These are phyloP conservation scores for Naja naja DNA, from an alignment of 2,113 vertebrate genomes.

Conservation along the genomic window DNA sequence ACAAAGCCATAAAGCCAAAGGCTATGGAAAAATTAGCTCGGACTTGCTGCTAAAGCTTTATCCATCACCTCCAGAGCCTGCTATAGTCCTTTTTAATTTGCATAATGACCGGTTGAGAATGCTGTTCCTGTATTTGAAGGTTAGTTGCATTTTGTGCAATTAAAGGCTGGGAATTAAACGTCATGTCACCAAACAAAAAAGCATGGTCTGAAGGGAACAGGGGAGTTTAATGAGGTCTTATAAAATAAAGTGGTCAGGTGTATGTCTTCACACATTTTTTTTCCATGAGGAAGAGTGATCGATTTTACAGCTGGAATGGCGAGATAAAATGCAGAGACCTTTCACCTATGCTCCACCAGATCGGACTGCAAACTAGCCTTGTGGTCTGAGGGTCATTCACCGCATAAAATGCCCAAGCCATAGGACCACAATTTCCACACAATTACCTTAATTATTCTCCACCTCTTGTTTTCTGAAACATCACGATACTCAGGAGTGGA, in stretches of 20 bases:
- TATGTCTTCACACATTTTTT: background rate
- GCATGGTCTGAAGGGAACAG: background rate
- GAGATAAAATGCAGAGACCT: background rate
- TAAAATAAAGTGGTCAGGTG: background rate
- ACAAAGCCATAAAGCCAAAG: constrained; percentile 54
- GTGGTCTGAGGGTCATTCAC: background rate
- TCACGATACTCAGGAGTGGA: background rate
- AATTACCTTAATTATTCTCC: background rate
- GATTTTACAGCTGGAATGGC: fast-evolving
- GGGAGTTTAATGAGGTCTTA: constrained; percentile 15
- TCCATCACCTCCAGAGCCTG: constrained; percentile 16
- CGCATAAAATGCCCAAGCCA: background rate
- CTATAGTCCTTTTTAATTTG: constrained; percentile 27
- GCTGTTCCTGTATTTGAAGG: constrained; percentile 23
- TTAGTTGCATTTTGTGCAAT: constrained; percentile 28
- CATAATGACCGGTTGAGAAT: constrained; percentile 29
- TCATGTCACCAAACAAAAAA: background rate
- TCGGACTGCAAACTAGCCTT: background rate
- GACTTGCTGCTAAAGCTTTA: constrained; percentile 43
- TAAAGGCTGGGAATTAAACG: constrained; percentile 9
- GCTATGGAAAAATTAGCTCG: constrained; percentile 50
- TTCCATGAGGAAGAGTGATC: background rate
- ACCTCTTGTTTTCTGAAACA: background rate
- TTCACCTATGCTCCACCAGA: background rate
- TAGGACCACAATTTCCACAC: too few species aligned